Conservation (phyloP, 2,888 invertebrate species). For the Dugesia japonica region DNA sequence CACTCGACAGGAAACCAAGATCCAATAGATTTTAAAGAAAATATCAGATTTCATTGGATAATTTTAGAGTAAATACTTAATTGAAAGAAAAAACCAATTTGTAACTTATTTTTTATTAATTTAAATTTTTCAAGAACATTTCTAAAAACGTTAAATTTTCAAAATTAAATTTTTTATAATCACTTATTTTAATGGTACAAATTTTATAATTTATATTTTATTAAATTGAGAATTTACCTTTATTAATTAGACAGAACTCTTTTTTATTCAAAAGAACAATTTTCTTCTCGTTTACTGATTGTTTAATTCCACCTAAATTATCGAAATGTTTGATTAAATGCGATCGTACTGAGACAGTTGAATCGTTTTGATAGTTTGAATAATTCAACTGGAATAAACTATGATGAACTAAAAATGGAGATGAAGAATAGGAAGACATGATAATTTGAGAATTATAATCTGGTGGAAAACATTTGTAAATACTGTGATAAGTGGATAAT, state of each 20-base stretch:
- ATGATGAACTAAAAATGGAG: neutral
- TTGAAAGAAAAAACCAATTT: no score
- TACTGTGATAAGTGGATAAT: neutral
- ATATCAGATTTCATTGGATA: no score
- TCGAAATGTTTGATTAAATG: neutral
- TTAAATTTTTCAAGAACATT: no score
- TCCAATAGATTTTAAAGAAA: no score
- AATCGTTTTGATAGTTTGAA: neutral
- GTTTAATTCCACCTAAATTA: neutral
- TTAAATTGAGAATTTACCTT: no score
- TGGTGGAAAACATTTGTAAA: neutral
- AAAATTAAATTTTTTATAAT: no score
- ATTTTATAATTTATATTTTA: no score
- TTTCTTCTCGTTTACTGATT: neutral
- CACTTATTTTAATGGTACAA: no score
- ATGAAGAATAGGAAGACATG: neutral
- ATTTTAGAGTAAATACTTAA: no score
- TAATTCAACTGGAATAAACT: neutral
- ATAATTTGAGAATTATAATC: neutral
- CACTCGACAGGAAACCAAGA: no score
- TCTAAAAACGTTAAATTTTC: no score
- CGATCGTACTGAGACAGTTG: neutral
- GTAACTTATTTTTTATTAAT: no score
- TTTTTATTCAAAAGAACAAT: neutral
- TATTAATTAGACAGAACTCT: neutral